Evolutionary conservation across 1,140 invertebrate genomes (phyloP).

Genomic region (Neodiprion fabricii): DNA sequence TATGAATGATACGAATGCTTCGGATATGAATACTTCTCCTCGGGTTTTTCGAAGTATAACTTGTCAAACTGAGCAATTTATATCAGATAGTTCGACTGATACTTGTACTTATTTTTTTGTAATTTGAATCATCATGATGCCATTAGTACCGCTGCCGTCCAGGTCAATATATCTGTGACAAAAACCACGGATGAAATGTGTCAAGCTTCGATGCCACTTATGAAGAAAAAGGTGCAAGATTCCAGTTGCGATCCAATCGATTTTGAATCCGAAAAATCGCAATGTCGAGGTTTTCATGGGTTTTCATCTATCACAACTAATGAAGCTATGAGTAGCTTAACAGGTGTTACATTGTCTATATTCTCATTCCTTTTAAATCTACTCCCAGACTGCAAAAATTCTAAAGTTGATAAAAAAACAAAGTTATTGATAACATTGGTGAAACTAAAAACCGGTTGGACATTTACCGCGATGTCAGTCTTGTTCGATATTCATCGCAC

Average conservation of each 20-base stretch:
- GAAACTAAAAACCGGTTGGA: not conserved
- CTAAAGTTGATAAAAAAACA: conserved; percentile 8
- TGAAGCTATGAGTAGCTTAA: conserved; percentile 19
- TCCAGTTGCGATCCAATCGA: conserved; percentile 25
- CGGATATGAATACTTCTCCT: not conserved
- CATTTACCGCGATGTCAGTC: not conserved
- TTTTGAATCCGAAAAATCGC: not conserved
- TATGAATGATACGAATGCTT: not conserved
- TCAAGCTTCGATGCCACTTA: not conserved
- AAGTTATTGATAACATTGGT: not conserved
- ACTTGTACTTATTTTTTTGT: conserved; percentile 22
- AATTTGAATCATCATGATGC: conserved; percentile 13
- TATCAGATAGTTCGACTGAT: not conserved
- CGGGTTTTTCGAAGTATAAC: conserved; percentile 11
- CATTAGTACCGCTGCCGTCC: conserved; percentile 24
- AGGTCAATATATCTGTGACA: conserved; percentile 23
- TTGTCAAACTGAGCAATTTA: conserved; percentile 19
- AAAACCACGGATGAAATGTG: conserved; percentile 15
- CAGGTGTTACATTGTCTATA: conserved; percentile 20
- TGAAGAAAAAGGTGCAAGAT: conserved; percentile 18
- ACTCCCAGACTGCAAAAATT: conserved; percentile 11
- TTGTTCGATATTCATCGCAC: conserved; percentile 27
- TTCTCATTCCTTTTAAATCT: conserved; percentile 16
- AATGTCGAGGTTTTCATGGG: conserved; percentile 22
- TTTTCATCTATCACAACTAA: conserved; percentile 20